Evolutionary conservation across 2,797 vertebrate genomes (phyloP), one percentile per base, ranked within the genome.

Genomic region (Ammospiza maritima): DNA sequence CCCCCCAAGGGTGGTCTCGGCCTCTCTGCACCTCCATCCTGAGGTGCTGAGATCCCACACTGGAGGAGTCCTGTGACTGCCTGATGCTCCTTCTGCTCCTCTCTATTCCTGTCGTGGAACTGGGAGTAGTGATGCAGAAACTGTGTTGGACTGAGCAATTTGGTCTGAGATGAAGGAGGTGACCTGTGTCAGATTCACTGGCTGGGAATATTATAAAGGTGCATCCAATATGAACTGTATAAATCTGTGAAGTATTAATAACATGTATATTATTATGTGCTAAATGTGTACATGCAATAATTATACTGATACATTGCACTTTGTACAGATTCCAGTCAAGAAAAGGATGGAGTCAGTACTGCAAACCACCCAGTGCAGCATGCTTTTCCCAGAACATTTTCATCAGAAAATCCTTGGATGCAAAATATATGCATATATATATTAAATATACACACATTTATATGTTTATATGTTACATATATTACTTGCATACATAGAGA

Each of bases 381-480:
- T 44, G 42, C 5, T 76, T 76, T 90, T 66, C 34, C 34, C 34
- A 42, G 42, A 69, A 65, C 0, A 6, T 44, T 80, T 57, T 34
- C 2, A 21, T 30, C n/a, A 40, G 36, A 29, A 82, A 53, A 51
- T 64, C 53, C 5, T 40, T 19, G 56, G 9, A 44, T 7, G 12
- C 2, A 32, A 44, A 21, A 25, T n/a, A 16, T 40, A 38, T 25
- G 4, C 2, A 8, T 6, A 3, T 4, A 6, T 45, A 15, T 22
- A 30, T 26, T 30, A 10, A 29, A 65, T 18, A 32, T 8, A 18
- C 2, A 36, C 5, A 29, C 2, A 34, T 32, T 53, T 22, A 13
- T 26, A 5, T 0, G 0, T 10, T 34, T 25, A 20, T 30, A 21
- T 48, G 3, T 45, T 26, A 42, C 13, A 48, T 29, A 42, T 51